These are phyloP conservation scores for Arion vulgaris DNA, from an alignment of 1,140 invertebrate species.

Conservation along the genomic window DNA sequence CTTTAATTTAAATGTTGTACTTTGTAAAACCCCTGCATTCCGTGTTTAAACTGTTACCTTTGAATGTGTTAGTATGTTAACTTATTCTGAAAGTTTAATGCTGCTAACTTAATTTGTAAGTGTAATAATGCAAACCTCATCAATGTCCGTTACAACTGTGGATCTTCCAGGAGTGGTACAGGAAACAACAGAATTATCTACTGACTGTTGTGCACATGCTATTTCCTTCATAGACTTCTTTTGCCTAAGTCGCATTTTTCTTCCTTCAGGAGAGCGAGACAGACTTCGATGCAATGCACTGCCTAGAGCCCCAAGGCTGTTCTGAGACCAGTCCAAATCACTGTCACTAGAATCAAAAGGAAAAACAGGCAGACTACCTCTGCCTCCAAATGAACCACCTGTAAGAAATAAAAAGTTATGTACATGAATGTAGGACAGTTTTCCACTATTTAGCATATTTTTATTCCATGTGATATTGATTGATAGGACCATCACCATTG, in stretches of 20 bases:
- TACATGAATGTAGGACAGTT: too few species aligned
- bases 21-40: too few species aligned
- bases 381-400: neutral
- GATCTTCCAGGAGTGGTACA: neutral
- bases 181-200: neutral
- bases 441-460: too few species aligned
- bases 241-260: neutral
- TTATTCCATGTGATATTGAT: too few species aligned
- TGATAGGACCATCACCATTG: too few species aligned
- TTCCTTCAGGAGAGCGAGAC: constrained; percentile 20
- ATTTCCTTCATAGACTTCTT: constrained; percentile 13
- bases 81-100: too few species aligned
- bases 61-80: too few species aligned
- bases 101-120: too few species aligned
- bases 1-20: too few species aligned
- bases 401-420: neutral
- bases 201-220: neutral
- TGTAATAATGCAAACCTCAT: constrained; percentile 13
- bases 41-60: too few species aligned
- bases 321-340: constrained; percentile 27
- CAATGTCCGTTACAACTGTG: constrained; percentile 29
- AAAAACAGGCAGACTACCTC: neutral
- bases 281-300: neutral
- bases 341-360: constrained; percentile 15
- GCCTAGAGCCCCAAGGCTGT: constrained; percentile 10